Evolutionary conservation across 37 sponge, comb jelly and placozoan species (phyloP).

Genomic region (Cladorhizidae sp.): DNA sequence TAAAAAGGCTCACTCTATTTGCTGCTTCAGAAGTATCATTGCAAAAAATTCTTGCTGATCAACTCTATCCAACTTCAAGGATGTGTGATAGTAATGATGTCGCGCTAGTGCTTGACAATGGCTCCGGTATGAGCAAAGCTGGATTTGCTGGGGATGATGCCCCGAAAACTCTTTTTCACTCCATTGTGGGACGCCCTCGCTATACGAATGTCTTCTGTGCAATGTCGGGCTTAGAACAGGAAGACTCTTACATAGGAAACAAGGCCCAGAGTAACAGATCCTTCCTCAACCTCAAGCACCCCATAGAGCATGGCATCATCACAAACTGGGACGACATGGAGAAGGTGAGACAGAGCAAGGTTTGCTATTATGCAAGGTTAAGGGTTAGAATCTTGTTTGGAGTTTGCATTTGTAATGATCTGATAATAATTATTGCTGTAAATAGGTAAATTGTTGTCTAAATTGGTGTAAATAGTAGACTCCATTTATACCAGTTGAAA

Average conservation of each 20-base stretch:
- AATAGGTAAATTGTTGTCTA: too few species aligned
- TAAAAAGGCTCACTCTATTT: too few species aligned
- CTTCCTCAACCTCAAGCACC: slow-evolving; percentile 98
- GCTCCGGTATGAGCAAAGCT: slow-evolving; percentile 98
- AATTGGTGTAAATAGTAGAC: too few species aligned
- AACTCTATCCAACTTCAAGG: too few species aligned
- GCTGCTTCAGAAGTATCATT: too few species aligned
- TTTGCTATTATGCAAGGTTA: neutral
- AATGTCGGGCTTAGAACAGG: too few species aligned
- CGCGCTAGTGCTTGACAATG: slow-evolving; percentile 97
- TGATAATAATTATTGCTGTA: too few species aligned
- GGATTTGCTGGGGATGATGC: too few species aligned
- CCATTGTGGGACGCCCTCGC: slow-evolving; percentile 96
- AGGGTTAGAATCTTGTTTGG: neutral
- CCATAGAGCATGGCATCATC: slow-evolving; percentile 99
- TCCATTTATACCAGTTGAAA: too few species aligned
- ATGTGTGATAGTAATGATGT: too few species aligned
- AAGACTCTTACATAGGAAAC: slow-evolving; percentile 99
- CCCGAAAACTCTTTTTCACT: slow-evolving; percentile 99
- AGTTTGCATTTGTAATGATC: neutral
- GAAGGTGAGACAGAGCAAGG: slow-evolving; percentile 70
- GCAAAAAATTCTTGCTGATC: too few species aligned
- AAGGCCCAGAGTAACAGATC: slow-evolving; percentile 99
- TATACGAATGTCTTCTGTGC: slow-evolving; percentile 98
- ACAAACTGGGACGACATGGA: slow-evolving; percentile 99